These are phyloP conservation scores for Larimichthys crocea DNA, from an alignment of 2,113 vertebrate genomes.

Conservation along the genomic window DNA sequence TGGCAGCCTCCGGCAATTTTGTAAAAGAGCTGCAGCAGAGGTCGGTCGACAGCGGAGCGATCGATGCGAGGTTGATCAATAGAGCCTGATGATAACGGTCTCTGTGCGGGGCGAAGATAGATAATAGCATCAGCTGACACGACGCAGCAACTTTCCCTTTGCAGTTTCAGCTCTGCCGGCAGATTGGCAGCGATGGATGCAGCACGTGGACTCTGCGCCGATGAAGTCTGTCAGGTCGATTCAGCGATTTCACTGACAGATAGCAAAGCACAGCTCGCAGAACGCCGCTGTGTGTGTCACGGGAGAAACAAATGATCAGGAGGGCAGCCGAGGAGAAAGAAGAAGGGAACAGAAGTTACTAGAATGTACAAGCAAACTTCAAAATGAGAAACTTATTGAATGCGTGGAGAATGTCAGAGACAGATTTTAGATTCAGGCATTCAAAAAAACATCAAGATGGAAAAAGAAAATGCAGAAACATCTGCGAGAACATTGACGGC, in stretches of 20 bases:
- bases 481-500: neutral
- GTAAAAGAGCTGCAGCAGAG: slow-evolving; percentile 22
- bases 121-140: neutral
- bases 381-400: too few species aligned
- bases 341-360: neutral
- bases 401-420: too few species aligned
- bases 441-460: neutral
- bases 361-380: neutral
- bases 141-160: slow-evolving; percentile 1
- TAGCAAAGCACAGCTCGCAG: neutral
- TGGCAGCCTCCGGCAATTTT: neutral
- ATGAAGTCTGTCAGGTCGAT: slow-evolving; percentile 23
- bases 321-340: neutral
- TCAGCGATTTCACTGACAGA: slow-evolving; percentile 13
- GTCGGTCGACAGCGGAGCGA: neutral
- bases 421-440: neutral
- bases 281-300: neutral
- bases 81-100: slow-evolving; percentile 22
- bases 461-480: neutral
- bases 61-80: slow-evolving; percentile 6
- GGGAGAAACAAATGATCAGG: neutral
- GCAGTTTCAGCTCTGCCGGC: slow-evolving; percentile 24
- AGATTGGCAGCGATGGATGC: slow-evolving; percentile 11
- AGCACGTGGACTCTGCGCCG: neutral
- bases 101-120: neutral